Base-by-base conservation (phyloP, 2,888 invertebrate genomes). In the Scrobipalpa costella region DNA sequence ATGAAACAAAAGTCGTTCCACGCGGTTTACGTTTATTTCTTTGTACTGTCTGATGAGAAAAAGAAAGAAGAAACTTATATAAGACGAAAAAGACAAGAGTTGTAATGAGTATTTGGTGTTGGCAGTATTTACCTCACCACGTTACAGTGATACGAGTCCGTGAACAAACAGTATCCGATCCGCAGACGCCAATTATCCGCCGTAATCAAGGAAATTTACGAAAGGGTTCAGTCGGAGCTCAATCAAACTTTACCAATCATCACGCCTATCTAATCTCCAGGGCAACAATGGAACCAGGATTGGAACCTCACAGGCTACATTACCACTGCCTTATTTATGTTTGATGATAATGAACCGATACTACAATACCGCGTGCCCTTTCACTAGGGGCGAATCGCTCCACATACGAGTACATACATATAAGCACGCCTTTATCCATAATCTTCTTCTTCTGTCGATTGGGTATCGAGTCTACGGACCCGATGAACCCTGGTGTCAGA, bases 181-280 rank as follows among this genome's bases (percentile, higher is more conserved):
- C 78, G 73, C 74, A 74, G 74, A 73, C 70, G 74, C 80, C 85
- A 86, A 86, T 88, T 85, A 86, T 81, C 75, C 78, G 78, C 78
- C 73, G 79, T 84, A 86, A 88, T 86, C 80, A 85, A 83, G 81
- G 78, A 81, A 79, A 82, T 80, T 79, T 81, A 77, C 78, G 79
- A 85, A 88, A 86, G 86, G 86, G 84, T 86, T 83, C 78, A 79
- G 77, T 78, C 78, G 79, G 76, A 75, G 80, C 85, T 88, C 88
- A 90, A 88, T 90, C 89, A 90, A 90, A 90, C 81, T 90, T 90
- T 86, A 75, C 82, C 84, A 88, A 90, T 90, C 88, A 90, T 86
- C 85, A 85, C 84, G 84, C 82, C 84, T 84, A 85, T 85, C 86
- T 86, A 85, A 86, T 88, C 87, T 87, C 85, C 71, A 68, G 83